phyloP scores from a whole-genome alignment of 2,797 vertebrate genomes.

The Semotilus atromaculatus region DNA sequence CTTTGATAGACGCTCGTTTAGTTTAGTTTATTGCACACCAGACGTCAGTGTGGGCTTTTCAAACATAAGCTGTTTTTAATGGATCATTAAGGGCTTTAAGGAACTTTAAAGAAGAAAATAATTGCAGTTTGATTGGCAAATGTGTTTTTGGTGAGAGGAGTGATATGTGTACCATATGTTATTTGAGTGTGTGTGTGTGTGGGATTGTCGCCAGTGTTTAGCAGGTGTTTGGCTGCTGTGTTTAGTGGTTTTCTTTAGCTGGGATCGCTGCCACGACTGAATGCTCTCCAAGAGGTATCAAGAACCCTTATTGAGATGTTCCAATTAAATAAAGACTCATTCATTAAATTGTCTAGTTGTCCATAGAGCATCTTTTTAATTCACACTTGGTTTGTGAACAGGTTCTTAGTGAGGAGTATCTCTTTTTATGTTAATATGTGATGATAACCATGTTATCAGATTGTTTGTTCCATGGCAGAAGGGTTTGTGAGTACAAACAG shows the following conservation, averaged over 20 bases:
- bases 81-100: conserved; percentile 25
- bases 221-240: conserved; percentile 59
- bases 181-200: conserved; percentile 23
- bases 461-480: not conserved
- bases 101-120: conserved; percentile 34
- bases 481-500: conserved; percentile 6
- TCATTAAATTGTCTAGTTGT: conserved; percentile 8
- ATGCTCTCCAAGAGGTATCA: conserved; percentile 51
- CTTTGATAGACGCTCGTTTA: conserved; percentile 33
- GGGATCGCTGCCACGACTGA: conserved; percentile 59
- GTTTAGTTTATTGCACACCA: conserved; percentile 31
- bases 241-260: conserved; percentile 37
- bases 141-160: conserved; percentile 46
- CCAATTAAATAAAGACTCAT: conserved; percentile 56
- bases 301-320: conserved; percentile 64
- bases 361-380: conserved; percentile 10
- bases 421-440: not conserved
- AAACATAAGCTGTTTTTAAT: conserved; percentile 52
- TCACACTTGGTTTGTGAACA: not conserved
- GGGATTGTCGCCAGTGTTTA: conserved; percentile 32
- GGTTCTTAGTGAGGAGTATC: not conserved
- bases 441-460: not conserved
- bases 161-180: conserved; percentile 21
- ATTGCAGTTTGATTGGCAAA: conserved; percentile 49
- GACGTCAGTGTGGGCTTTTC: conserved; percentile 29